Evolutionary conservation across 2,113 vertebrate species (phyloP), one percentile per base, ranked within the genome.

Genomic region (Ptilonorhynchus violaceus): DNA sequence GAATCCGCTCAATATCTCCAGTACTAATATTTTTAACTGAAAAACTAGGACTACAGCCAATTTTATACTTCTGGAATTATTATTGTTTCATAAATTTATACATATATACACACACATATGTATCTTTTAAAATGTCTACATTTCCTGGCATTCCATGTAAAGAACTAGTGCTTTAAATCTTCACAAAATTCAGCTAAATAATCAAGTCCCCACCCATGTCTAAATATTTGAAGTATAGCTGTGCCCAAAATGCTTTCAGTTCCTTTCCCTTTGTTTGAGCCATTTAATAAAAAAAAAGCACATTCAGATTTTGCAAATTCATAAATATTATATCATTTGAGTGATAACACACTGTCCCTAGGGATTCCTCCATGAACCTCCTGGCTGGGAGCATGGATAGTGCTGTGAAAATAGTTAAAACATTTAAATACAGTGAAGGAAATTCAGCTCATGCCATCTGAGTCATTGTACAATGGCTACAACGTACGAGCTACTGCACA

Each of bases 11-110:
- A 82, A 1, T 96, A 95, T 96, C 88, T 97, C 92, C 78, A 93
- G 53, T 72, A 90, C 96, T 97, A 97, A 96, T 97, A 93, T 95
- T 97, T 97, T 96, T 95, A 96, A 96, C 89, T 76, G 35, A 93
- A 97, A 91, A 97, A 82, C 88, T 85, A 97, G 94, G 91, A 93
- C 44, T 72, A 23, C 53, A 75, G 95, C 90, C 92, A 97, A 92
- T 79, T 88, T 72, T 82, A 89, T 94, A 93, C 56, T 95, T 94
- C 76, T 96, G 87, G 93, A 96, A 96, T 95, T 91, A 87, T 76
- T 85, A 80, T 47, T 78, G 84, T 49, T 89, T 92, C 79, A 64
- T 53, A 91, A 81, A 78, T 87, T 89, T 74, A 84, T 35, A 74
- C 14, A 69, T 44, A 80, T 41, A 88, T 35, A 86, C 21, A 94